Percentiles rank a stretch among this genome's conserved stretches.
Evolutionary conservation across 2,113 vertebrate species (phyloP).

Genomic region (Sterrhoptilus dennistouni): DNA sequence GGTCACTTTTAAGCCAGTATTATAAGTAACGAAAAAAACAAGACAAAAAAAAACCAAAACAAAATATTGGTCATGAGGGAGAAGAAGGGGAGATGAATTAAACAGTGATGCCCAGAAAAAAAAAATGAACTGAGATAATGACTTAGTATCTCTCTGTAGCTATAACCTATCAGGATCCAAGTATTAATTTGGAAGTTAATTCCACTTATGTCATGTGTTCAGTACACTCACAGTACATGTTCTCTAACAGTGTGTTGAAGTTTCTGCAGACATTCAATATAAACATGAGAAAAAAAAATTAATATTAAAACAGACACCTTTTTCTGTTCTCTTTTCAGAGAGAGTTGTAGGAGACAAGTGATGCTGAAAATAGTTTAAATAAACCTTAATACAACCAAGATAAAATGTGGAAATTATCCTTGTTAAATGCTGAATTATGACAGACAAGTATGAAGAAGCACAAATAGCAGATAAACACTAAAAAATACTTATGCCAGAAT

Average conservation of each 20-base stretch:
- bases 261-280: neutral
- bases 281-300: neutral
- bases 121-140: neutral
- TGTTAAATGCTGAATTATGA: neutral
- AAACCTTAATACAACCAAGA: neutral
- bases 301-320: neutral
- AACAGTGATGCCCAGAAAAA: neutral
- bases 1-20: neutral
- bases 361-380: neutral
- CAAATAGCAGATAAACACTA: neutral
- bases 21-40: too few relatives aligned
- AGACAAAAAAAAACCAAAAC: neutral
- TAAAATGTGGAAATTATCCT: neutral
- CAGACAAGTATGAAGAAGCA: neutral
- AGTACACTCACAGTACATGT: neutral
- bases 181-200: neutral
- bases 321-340: neutral
- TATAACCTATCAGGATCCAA: neutral
- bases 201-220: neutral
- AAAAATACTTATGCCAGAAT: neutral
- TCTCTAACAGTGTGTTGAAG: neutral
- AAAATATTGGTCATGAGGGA: fast-evolving
- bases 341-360: neutral
- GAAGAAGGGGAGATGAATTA: neutral
- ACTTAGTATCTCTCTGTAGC: neutral